A percentile compares a stretch with the other conserved stretches of the same genome.
Evolutionary conservation across 2,797 vertebrate genomes (phyloP).

Genomic region (Eleutherodactylus coqui): DNA sequence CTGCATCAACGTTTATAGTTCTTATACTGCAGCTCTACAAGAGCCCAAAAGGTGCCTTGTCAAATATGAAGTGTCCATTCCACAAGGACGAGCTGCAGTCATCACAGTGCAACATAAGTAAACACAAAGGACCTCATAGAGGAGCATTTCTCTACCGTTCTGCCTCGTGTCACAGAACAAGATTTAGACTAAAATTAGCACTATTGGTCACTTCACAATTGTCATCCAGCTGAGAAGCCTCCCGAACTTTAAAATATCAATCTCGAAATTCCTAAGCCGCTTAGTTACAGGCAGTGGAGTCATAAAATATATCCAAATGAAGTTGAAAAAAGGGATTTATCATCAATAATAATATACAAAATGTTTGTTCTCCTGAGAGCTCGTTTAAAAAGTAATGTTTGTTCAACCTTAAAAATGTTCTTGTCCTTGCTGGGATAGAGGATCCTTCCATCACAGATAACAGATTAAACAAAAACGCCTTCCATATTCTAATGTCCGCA

Average conservation of each 20-base stretch:
- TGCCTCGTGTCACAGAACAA: constrained; percentile 38
- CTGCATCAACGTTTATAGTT: background rate
- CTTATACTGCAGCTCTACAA: background rate
- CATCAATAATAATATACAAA: background rate
- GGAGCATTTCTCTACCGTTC: constrained; percentile 38
- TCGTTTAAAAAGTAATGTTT: background rate
- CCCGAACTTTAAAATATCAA: background rate
- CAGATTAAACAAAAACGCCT: background rate
- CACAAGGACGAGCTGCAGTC: background rate
- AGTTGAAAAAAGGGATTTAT: background rate
- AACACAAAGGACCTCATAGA: constrained; percentile 57
- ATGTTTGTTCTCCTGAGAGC: constrained; percentile 30
- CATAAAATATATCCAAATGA: background rate
- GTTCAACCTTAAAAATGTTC: background rate
- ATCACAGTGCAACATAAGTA: constrained; percentile 15
- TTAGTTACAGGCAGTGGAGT: background rate
- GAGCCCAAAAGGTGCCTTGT: too few species aligned
- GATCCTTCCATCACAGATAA: background rate
- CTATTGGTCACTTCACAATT: background rate
- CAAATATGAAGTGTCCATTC: background rate
- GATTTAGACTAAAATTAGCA: constrained; percentile 19
- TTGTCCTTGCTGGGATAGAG: background rate
- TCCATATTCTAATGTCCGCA: background rate
- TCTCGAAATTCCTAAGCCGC: background rate
- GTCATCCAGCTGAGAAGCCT: background rate